phyloP scores from a whole-genome alignment of 2,113 vertebrate genomes.

The Oreochromis aureus region DNA sequence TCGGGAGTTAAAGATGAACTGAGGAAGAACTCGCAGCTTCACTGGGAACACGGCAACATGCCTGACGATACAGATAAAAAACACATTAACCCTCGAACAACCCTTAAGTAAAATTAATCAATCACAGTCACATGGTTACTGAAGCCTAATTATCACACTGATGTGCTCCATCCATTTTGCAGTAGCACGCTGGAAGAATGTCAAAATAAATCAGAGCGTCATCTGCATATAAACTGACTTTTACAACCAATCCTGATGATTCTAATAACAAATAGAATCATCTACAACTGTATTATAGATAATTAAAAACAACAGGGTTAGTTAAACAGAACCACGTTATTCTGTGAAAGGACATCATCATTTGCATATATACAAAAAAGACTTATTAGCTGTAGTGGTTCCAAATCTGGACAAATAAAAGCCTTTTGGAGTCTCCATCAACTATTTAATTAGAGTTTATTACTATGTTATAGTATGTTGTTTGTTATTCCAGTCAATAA shows the following conservation, averaged over 20 bases:
- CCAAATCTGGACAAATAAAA: neutral
- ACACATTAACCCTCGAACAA: neutral
- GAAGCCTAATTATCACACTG: neutral
- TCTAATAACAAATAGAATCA: neutral
- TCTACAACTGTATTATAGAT: neutral
- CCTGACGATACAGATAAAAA: conserved; percentile 52
- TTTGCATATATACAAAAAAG: neutral
- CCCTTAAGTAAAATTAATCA: neutral
- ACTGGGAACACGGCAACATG: conserved; percentile 93
- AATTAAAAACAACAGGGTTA: neutral
- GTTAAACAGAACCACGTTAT: neutral
- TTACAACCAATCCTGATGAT: neutral
- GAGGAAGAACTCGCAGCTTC: conserved; percentile 91
- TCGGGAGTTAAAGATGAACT: conserved; percentile 98
- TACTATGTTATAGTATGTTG: neutral
- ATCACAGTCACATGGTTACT: neutral
- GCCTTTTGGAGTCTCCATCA: neutral
- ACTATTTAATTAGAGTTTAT: neutral
- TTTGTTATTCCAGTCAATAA: neutral
- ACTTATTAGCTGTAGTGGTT: neutral
- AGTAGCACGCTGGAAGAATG: neutral
- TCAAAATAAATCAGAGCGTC: neutral
- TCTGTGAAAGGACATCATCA: neutral
- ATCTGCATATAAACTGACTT: neutral
- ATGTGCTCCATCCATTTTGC: neutral